Base-by-base conservation (phyloP, 2,113 vertebrate genomes). In the Myodes glareolus region DNA sequence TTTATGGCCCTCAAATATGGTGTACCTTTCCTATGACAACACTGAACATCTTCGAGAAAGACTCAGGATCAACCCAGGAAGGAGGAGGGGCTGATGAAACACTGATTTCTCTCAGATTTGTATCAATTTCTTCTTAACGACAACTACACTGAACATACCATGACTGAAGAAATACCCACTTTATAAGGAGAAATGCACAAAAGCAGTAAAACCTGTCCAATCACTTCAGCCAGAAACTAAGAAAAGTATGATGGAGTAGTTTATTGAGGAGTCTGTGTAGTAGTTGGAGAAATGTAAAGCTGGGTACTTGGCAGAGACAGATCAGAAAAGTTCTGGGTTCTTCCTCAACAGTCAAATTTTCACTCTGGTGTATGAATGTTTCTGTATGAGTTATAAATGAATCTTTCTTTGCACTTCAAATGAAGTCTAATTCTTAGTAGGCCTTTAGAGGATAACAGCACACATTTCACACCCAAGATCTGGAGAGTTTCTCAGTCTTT, bases 91-190 rank as follows among this genome's bases (percentile, higher is more conserved):
- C 36, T 87, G 68, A 16, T 0, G 33, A 78, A 72, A 67, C 2
- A 86, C 0, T 33, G 7, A 67, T 10, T 80, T 36, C 1, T 27
- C 7, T 33, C 75, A 25, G 55, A 65, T 33, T 23, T 31, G 9
- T 1, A 70, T 13, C 36, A 92, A 0, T 47, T 58, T 94, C 13
- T 12, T 65, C 6, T 39, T 80, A 23, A 23, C 36, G 14, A 29
- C 29, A 52, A 50, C 13, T 2, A 88, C 3, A 67, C 1, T 14
- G 29, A 72, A 4, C 3, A 13, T 55, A 7, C 0, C 3, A 33
- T 90, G 63, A 16, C 7, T n/a, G 50, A 21, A 7, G 10, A 33
- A 19, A 45, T 47, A 8, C 1, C 58, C 2, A 7, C 3, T 25
- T 58, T 61, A 0, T 17, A 88, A 27, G 73, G 23, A 47, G 3